Evolutionary conservation across 2,113 vertebrate species (phyloP), one percentile per base, ranked within the genome.

Genomic region (Thomomys bottae): DNA sequence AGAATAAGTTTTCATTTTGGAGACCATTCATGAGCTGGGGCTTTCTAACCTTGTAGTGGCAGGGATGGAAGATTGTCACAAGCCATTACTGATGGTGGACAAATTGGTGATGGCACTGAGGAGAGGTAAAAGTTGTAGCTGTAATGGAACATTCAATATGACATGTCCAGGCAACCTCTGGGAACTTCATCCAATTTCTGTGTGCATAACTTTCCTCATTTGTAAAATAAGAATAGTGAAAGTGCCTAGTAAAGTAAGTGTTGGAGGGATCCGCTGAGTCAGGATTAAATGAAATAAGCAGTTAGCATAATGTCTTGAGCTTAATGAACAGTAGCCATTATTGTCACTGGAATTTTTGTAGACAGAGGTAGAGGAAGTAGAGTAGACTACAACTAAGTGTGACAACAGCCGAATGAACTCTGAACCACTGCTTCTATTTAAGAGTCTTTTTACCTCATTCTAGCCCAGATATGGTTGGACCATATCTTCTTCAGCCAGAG

Each of bases 1-100:
- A 76, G 61, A 77, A 76, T 38, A 84, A 15, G 67, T 88, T 90
- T 87, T 70, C 61, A 34, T 63, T 93, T 64, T 63, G 61, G 36
- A 63, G 30, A 38, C 15, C 67, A 36, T 28, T 34, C 7, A 38
- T 75, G n/a, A 68, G 38, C n/a, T 1, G 2, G 15, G 66, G 61
- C 8, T 64, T 77, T 89, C 86, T 24, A 82, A 10, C 57, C 45
- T 36, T 79, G 71, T 2, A 38, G 40, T 28, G 59, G 36, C 71
- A 73, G 28, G 21, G 63, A 72, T 54, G 45, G 79, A n/a, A 73
- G 8, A 4, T 81, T 71, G 10, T 75, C 71, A 67, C 42, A 78
- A 67, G 4, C 49, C 64, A 34, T 2, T 11, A 54, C 18, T 24
- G n/a, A 40, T 2, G 11, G 30, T 8, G 34, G 28, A 32, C 71